phyloP scores from a whole-genome alignment of 2,888 invertebrate species.

The Plebejus anna region DNA sequence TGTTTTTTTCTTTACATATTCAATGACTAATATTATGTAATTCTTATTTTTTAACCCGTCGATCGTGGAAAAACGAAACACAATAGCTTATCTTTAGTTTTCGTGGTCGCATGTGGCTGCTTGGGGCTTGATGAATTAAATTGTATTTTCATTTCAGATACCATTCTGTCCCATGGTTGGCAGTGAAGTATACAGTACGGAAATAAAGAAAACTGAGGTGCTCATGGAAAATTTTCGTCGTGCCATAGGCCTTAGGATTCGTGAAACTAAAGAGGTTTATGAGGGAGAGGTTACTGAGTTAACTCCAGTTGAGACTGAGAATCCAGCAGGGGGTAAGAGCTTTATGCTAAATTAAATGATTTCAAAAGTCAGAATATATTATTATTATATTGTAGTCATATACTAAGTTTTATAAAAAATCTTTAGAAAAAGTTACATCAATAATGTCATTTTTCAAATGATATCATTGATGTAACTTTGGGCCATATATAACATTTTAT shows the following conservation, averaged over 20 bases:
- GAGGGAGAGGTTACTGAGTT: conserved; percentile 99
- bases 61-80: too few species aligned
- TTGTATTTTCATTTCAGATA: conserved; percentile 64
- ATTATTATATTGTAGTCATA: background rate
- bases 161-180: conserved; percentile 97
- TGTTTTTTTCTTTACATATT: too few species aligned
- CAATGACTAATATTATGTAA: background rate
- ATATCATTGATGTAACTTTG: too few species aligned
- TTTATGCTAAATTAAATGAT: background rate
- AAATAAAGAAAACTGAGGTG: conserved; percentile 99
- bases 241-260: conserved; percentile 96
- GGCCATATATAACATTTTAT: too few species aligned
- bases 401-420: too few species aligned
- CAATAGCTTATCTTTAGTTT: too few species aligned
- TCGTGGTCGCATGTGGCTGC: too few species aligned
- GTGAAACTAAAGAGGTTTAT: conserved; percentile 99
- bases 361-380: background rate
- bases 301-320: conserved; percentile 98
- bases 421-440: too few species aligned
- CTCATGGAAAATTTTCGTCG: conserved; percentile 99
- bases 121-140: too few species aligned
- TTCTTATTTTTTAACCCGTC: background rate
- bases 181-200: conserved; percentile 97
- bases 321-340: conserved; percentile 90
- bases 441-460: background rate